Evolutionary conservation across 2,113 vertebrate genomes (phyloP).

Genomic region (Gavia stellata): DNA sequence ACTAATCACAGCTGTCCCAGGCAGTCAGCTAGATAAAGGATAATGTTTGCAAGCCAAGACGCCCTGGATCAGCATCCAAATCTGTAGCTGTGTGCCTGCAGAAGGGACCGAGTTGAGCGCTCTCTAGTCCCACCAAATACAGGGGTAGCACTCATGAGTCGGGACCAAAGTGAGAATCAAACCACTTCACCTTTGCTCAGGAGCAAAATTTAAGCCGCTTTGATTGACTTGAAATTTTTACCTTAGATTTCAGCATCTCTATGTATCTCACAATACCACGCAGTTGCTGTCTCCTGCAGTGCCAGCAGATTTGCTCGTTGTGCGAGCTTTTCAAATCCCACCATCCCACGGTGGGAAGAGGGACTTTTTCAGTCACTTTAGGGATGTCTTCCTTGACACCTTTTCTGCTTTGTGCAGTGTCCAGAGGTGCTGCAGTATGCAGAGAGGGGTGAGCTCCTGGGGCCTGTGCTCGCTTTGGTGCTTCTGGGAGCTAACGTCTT

Average conservation of each 20-base stretch:
- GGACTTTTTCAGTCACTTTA: neutral
- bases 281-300: neutral
- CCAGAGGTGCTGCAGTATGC: neutral
- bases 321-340: neutral
- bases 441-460: neutral
- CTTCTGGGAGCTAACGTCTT: neutral
- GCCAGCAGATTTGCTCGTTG: neutral
- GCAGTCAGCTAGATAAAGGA: neutral
- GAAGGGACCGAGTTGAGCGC: neutral
- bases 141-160: neutral
- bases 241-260: neutral
- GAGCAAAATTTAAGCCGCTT: neutral
- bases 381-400: neutral
- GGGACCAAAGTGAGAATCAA: neutral
- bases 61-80: neutral
- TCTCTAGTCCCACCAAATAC: neutral
- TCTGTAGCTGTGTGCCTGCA: neutral
- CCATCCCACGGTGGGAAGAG: neutral
- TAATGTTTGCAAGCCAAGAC: neutral
- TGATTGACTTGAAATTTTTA: neutral
- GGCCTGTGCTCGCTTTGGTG: neutral
- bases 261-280: neutral
- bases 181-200: neutral
- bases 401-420: neutral
- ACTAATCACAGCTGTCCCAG: conserved; percentile 29